Percentiles rank a stretch among this genome's conserved stretches.
phyloP scores from a whole-genome alignment of 1,140 invertebrate genomes.

The Trissolcus basalis region DNA sequence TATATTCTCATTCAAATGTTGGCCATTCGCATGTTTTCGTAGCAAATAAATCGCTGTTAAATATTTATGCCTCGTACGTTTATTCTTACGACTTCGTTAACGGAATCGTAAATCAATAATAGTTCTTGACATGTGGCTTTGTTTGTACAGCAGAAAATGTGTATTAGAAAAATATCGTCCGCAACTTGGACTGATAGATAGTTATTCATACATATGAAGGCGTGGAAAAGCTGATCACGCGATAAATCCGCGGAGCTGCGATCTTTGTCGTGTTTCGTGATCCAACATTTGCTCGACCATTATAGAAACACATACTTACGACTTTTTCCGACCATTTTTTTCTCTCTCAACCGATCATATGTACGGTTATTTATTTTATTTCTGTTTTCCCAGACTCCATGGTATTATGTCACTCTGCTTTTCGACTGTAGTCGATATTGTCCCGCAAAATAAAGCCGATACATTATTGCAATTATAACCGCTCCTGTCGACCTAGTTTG shows the following conservation, averaged over 20 bases:
- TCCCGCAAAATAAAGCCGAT: no score
- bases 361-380: no score
- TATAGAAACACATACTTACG: background rate
- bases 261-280: slow-evolving; percentile 8
- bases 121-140: slow-evolving; percentile 50
- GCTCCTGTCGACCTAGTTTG: no score
- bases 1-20: slow-evolving; percentile 44
- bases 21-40: slow-evolving; percentile 41
- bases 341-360: background rate
- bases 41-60: slow-evolving; percentile 47
- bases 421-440: no score
- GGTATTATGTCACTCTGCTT: no score
- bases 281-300: slow-evolving; percentile 10
- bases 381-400: no score
- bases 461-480: no score
- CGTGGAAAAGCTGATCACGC: slow-evolving; percentile 42
- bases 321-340: slow-evolving; percentile 1
- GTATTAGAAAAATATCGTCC: slow-evolving; percentile 45
- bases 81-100: slow-evolving; percentile 47
- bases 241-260: slow-evolving; percentile 19
- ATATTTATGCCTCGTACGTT: slow-evolving; percentile 42
- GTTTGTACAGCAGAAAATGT: slow-evolving; percentile 28
- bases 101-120: slow-evolving; percentile 51
- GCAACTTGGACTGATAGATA: slow-evolving; percentile 40
- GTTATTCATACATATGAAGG: slow-evolving; percentile 37